phyloP scores from a whole-genome alignment of 2,888 invertebrate genomes.

The Camponotus fellah region DNA sequence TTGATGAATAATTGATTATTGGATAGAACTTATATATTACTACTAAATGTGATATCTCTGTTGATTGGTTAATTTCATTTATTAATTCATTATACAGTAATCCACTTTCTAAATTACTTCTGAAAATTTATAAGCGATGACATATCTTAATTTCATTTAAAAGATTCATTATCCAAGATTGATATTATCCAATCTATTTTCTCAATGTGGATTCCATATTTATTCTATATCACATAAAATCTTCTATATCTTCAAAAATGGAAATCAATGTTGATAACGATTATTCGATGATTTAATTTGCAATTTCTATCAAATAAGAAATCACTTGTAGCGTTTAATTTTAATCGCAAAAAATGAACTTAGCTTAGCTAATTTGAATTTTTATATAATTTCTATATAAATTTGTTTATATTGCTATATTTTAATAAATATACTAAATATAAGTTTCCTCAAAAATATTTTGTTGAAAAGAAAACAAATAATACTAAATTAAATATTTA shows the following conservation, averaged over 20 bases:
- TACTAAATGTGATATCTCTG: constrained; percentile 10
- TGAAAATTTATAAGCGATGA: neutral
- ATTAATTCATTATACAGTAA: constrained; percentile 1
- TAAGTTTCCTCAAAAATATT: neutral
- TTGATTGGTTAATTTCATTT: constrained; percentile 24
- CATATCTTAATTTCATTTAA: neutral
- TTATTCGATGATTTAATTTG: neutral
- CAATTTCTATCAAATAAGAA: neutral
- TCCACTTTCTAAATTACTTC: neutral
- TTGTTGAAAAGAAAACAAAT: neutral
- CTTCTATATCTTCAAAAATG: no score
- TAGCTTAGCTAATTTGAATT: neutral
- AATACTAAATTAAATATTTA: neutral
- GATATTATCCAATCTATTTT: neutral
- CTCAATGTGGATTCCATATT: neutral
- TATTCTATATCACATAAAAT: no score
- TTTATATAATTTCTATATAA: neutral
- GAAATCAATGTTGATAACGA: neutral
- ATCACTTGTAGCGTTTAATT: neutral
- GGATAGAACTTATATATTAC: constrained; percentile 3
- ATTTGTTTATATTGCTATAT: neutral
- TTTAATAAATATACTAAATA: neutral
- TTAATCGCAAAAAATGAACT: neutral
- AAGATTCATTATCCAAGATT: constrained; percentile 21
- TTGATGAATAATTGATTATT: constrained; percentile 7